Conservation (phyloP, 2,113 vertebrate genomes). For the Vombatus ursinus region DNA sequence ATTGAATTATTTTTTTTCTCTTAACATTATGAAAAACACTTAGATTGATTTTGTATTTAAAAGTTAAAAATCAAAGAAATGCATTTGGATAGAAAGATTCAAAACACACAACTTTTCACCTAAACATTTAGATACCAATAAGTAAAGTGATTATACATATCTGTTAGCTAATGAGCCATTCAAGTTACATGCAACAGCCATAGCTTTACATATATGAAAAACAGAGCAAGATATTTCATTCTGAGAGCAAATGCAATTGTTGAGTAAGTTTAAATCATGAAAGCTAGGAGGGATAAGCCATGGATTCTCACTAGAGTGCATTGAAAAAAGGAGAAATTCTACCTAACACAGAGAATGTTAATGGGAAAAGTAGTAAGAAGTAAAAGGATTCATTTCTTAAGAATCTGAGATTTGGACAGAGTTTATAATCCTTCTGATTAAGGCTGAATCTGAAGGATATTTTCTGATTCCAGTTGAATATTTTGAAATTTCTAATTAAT, state of each 20-base stretch:
- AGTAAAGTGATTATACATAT: not conserved
- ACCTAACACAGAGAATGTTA: not conserved
- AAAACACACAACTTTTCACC: not conserved
- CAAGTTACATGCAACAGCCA: not conserved
- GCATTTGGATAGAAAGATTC: too few relatives aligned
- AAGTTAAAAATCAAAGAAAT: too few relatives aligned
- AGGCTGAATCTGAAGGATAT: too few relatives aligned
- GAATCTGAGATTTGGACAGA: too few relatives aligned
- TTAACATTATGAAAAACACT: too few relatives aligned
- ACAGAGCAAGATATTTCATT: not conserved
- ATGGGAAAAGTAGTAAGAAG: not conserved
- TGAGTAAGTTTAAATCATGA: not conserved
- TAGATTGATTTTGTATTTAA: too few relatives aligned
- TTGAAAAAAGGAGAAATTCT: not conserved
- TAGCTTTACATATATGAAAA: not conserved
- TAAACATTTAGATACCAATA: not conserved
- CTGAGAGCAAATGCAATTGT: not conserved
- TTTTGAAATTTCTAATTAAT: too few relatives aligned
- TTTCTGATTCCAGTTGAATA: too few relatives aligned
- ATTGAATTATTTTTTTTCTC: too few relatives aligned
- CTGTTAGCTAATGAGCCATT: not conserved
- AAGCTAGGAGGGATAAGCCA: not conserved
- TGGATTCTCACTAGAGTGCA: not conserved
- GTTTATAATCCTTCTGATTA: too few relatives aligned
- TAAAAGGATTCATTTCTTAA: not conserved